These are phyloP conservation scores for Florisuga fusca DNA, from an alignment of 2,797 vertebrate species.

Conservation along the genomic window DNA sequence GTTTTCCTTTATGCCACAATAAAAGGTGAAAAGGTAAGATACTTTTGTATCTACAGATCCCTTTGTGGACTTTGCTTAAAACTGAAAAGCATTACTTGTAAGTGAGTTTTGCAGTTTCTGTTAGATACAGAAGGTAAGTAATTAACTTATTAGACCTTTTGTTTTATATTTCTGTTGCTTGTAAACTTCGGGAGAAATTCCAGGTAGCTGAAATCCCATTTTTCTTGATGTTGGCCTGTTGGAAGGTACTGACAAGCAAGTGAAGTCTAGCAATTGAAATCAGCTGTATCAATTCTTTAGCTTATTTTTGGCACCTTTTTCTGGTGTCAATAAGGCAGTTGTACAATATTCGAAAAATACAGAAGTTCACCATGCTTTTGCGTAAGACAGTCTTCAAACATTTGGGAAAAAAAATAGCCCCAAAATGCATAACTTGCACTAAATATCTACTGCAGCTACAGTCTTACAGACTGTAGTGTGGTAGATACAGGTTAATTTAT, in stretches of 20 bases:
- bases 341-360: background rate
- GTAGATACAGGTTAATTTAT: background rate
- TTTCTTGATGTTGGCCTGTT: background rate
- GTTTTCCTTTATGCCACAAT: constrained; percentile 89
- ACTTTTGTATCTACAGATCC: background rate
- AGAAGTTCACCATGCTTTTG: background rate
- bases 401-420: background rate
- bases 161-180: background rate
- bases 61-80: background rate
- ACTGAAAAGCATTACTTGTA: background rate
- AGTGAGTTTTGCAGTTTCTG: background rate
- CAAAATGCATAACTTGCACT: background rate
- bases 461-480: background rate
- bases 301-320: background rate
- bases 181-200: background rate
- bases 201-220: background rate
- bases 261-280: background rate
- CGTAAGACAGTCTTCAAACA: background rate
- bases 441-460: background rate
- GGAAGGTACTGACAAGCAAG: background rate
- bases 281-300: background rate
- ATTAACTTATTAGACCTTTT: background rate
- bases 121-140: background rate
- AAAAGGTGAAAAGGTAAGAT: constrained; percentile 85
- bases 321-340: background rate